Percentiles rank a stretch among this genome's conserved stretches.
These are phyloP conservation scores for Oscheius sp. DNA, from an alignment of 2,888 invertebrate species.

Conservation along the genomic window DNA sequence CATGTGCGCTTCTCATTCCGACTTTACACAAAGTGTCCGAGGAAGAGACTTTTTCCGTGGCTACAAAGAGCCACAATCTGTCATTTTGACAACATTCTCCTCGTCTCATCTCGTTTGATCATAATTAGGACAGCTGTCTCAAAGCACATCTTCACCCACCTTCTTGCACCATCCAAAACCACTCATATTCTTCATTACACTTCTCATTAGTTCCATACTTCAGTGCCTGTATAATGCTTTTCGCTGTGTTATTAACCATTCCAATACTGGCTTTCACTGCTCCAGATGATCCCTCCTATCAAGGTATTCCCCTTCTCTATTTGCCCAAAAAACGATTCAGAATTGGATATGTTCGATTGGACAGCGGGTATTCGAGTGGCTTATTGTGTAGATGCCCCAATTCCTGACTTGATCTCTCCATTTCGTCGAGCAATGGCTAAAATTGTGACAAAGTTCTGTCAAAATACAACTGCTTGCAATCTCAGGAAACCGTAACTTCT, in stretches of 20 bases:
- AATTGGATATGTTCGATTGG: conserved; percentile 66
- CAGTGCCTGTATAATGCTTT: too few species aligned
- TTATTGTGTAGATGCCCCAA: conserved; percentile 60
- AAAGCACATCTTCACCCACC: background rate
- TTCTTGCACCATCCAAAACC: too few species aligned
- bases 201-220: too few species aligned
- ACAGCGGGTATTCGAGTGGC: conserved; percentile 58
- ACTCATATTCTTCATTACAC: too few species aligned
- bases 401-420: conserved; percentile 60
- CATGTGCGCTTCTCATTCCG: background rate
- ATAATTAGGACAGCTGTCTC: background rate
- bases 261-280: background rate
- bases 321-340: conserved; percentile 34
- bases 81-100: conserved; percentile 14
- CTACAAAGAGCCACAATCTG: background rate
- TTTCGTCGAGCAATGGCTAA: conserved; percentile 60
- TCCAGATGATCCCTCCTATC: conserved; percentile 26
- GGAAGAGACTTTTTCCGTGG: background rate
- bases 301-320: background rate
- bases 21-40: conserved; percentile 7
- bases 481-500: conserved; percentile 57
- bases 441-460: conserved; percentile 64
- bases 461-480: conserved; percentile 63
- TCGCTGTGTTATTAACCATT: conserved; percentile 5
- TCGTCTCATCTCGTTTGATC: background rate